Conservation (phyloP, 2,797 vertebrate genomes). For the Buphagus erythrorhynchus region DNA sequence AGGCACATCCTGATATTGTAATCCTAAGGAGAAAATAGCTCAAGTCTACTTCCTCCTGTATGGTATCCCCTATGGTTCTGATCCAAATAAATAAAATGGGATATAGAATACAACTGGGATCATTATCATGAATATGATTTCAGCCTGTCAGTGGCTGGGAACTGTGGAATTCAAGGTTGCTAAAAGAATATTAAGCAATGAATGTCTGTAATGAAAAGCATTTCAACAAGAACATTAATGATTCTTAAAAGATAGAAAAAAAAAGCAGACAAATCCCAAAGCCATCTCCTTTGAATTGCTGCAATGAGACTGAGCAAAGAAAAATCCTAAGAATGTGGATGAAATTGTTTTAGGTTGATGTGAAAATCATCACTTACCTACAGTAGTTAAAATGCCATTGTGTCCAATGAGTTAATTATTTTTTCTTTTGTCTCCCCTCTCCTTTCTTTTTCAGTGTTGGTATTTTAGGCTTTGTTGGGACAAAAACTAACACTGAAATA, state of each 20-base stretch:
- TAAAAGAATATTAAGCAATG: constrained; percentile 4
- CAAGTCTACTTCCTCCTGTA: not conserved
- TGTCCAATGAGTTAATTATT: not conserved
- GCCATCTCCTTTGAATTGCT: constrained; percentile 6
- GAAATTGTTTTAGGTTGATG: constrained; percentile 21
- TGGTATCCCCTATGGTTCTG: not conserved
- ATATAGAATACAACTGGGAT: not conserved
- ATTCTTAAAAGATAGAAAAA: constrained; percentile 14
- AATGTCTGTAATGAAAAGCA: constrained; percentile 37
- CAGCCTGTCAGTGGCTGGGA: not conserved
- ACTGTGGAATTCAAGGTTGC: constrained; percentile 32
- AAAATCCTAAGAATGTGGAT: constrained; percentile 43
- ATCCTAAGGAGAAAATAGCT: not conserved
- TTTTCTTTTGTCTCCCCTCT: not conserved
- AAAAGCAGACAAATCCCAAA: not conserved
- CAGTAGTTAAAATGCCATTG: not conserved
- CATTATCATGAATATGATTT: not conserved
- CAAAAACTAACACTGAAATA: not conserved
- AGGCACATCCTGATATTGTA: not conserved
- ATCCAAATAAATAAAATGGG: not conserved
- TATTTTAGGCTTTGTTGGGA: not conserved
- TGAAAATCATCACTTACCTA: constrained; percentile 48
- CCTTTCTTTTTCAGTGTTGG: not conserved
- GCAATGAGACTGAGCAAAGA: not conserved
- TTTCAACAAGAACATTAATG: constrained; percentile 48